A percentile compares a stretch with the other conserved stretches of the same genome.
Evolutionary conservation across 1,140 invertebrate genomes (phyloP).

Genomic region (Hycleus phaleratus): DNA sequence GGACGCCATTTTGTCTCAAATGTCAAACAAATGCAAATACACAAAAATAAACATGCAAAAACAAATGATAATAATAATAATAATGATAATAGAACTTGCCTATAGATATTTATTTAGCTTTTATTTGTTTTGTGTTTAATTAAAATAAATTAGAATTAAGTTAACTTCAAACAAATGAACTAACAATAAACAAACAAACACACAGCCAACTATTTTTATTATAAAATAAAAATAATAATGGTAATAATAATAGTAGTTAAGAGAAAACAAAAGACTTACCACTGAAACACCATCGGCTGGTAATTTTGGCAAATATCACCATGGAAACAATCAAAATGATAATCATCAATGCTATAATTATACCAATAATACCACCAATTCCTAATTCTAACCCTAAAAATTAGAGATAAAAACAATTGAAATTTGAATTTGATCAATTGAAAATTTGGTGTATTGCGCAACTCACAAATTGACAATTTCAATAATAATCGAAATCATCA

Average conservation of each 20-base stretch:
- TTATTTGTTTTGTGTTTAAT: slow-evolving; percentile 9
- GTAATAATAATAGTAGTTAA: too few relatives aligned
- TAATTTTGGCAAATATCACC: slow-evolving; percentile 66
- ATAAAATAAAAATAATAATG: background rate
- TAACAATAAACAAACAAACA: background rate
- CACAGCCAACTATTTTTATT: background rate
- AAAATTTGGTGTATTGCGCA: too few relatives aligned
- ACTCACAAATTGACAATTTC: too few relatives aligned
- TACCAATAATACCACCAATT: slow-evolving; percentile 65
- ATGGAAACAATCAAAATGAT: slow-evolving; percentile 58
- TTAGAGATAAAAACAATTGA: background rate
- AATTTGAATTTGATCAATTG: background rate
- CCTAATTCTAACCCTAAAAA: slow-evolving; percentile 55
- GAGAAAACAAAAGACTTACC: slow-evolving; percentile 51
- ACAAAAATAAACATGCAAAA: background rate
- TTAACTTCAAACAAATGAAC: background rate
- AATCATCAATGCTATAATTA: slow-evolving; percentile 59
- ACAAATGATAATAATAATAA: background rate
- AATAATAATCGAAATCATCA: too few relatives aligned
- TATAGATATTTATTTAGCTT: slow-evolving; percentile 17
- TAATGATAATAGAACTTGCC: slow-evolving; percentile 6
- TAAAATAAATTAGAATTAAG: background rate
- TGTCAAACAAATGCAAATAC: too few relatives aligned
- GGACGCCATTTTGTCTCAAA: too few relatives aligned
- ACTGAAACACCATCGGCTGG: slow-evolving; percentile 74